Conservation (phyloP, 2,113 vertebrate species). For the Scomber scombrus region DNA sequence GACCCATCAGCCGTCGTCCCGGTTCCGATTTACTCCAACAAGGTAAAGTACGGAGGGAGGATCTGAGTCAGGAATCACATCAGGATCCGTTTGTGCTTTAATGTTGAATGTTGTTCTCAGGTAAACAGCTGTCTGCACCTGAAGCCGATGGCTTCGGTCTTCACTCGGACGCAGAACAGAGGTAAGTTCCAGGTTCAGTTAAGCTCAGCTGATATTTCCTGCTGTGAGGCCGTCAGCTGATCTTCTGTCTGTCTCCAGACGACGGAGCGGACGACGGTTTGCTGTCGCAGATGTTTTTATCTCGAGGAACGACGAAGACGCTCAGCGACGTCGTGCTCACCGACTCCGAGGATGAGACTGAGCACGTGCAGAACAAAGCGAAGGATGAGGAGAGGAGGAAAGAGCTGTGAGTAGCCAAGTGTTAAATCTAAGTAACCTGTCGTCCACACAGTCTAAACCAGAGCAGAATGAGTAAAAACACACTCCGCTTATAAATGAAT, state of each 20-base stretch:
- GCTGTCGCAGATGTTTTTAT: slow-evolving; percentile 60
- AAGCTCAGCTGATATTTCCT: not conserved
- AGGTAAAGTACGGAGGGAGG: slow-evolving; percentile 59
- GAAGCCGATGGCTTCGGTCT: slow-evolving; percentile 28
- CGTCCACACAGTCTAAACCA: no score
- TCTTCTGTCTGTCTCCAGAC: slow-evolving; percentile 36
- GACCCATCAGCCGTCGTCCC: slow-evolving; percentile 73
- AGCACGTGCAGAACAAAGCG: not conserved
- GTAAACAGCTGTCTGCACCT: slow-evolving; percentile 79
- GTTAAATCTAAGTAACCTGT: no score
- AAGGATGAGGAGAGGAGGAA: not conserved
- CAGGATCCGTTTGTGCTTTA: no score
- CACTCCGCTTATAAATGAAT: no score
- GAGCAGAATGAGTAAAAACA: no score
- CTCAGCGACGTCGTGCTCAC: slow-evolving; percentile 28
- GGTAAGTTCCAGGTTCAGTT: slow-evolving; percentile 47
- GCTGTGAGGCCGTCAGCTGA: no score
- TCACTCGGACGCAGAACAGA: slow-evolving; percentile 6
- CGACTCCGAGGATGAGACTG: slow-evolving; percentile 76
- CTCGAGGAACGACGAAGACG: not conserved
- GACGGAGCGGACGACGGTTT: slow-evolving; percentile 39
- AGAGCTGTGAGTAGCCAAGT: slow-evolving; percentile 47
- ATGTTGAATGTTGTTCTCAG: slow-evolving; percentile 53
- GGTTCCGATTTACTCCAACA: slow-evolving; percentile 82
- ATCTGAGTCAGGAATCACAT: no score